These are phyloP conservation scores for Tanypteryx hageni DNA, from an alignment of 2,888 invertebrate genomes.

Conservation along the genomic window DNA sequence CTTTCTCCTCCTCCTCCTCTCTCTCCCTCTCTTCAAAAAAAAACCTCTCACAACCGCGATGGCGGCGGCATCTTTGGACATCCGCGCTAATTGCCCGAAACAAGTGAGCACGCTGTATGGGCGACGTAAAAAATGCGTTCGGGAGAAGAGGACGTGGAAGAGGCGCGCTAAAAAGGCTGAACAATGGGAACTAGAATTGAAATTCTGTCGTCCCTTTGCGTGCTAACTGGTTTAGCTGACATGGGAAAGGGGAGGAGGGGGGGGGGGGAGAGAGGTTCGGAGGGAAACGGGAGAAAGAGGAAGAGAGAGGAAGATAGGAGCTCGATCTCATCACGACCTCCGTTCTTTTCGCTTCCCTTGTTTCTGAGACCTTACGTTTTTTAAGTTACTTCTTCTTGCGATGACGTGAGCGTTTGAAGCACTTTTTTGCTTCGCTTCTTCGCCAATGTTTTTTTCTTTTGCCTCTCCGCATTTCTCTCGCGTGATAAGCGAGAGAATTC, in stretches of 20 bases:
- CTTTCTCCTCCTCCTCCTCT: neutral
- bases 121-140: neutral
- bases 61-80: conserved; percentile 23
- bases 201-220: conserved; percentile 26
- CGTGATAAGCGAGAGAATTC: too few species aligned
- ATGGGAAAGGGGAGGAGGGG: neutral
- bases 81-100: conserved; percentile 28
- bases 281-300: too few species aligned
- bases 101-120: conserved; percentile 32
- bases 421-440: too few species aligned
- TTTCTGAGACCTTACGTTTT: conserved; percentile 16
- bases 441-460: too few species aligned
- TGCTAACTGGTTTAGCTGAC: conserved; percentile 20
- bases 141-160: neutral
- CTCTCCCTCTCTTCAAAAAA: neutral
- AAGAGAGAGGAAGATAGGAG: neutral
- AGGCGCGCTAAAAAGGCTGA: conserved; percentile 9
- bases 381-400: neutral
- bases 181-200: conserved; percentile 32
- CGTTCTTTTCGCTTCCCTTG: conserved; percentile 8
- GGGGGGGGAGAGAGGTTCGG: too few species aligned
- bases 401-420: too few species aligned
- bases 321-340: conserved; percentile 11
- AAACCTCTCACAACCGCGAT: neutral
- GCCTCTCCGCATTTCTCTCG: too few species aligned